Evolutionary conservation across 1,140 invertebrate genomes (phyloP).

Genomic region (Drosophila pruinosa): DNA sequence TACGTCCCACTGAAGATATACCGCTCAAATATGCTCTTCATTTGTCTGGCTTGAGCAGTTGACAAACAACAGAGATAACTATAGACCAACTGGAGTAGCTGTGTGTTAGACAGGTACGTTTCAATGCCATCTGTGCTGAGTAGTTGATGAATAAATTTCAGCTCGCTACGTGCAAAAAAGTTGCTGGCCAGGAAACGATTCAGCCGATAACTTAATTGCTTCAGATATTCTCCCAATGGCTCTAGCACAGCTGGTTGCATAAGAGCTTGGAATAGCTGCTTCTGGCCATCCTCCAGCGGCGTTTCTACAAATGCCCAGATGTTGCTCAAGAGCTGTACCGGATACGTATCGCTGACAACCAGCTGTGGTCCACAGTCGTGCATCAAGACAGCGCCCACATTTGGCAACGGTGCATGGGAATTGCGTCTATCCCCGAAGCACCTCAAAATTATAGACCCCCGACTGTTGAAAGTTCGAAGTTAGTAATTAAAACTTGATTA

Average conservation of each 20-base stretch:
- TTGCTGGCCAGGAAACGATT: conserved; percentile 70
- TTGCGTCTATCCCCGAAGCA: conserved; percentile 59
- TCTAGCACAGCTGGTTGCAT: conserved; percentile 57
- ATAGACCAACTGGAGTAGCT: conserved; percentile 70
- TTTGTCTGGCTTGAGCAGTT: conserved; percentile 58
- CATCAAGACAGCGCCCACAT: conserved; percentile 72
- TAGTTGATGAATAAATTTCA: conserved; percentile 68
- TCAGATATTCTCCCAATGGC: conserved; percentile 57
- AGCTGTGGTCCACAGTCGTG: conserved; percentile 68
- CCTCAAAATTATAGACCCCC: conserved; percentile 65
- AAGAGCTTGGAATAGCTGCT: conserved; percentile 45
- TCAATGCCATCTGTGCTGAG: conserved; percentile 60
- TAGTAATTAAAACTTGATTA: conserved; percentile 43
- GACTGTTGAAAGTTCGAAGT: conserved; percentile 34
- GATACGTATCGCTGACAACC: conserved; percentile 70
- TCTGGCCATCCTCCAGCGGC: conserved; percentile 36
- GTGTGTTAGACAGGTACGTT: conserved; percentile 48
- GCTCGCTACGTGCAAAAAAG: conserved; percentile 73
- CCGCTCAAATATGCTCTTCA: conserved; percentile 68
- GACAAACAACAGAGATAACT: conserved; percentile 69
- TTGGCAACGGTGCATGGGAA: conserved; percentile 65
- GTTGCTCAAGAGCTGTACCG: conserved; percentile 65
- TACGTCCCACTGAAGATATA: conserved; percentile 68
- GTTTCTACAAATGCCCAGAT: conserved; percentile 58
- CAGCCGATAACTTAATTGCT: conserved; percentile 32